phyloP scores from a whole-genome alignment of 2,888 invertebrate species.

The Blera fallax region DNA sequence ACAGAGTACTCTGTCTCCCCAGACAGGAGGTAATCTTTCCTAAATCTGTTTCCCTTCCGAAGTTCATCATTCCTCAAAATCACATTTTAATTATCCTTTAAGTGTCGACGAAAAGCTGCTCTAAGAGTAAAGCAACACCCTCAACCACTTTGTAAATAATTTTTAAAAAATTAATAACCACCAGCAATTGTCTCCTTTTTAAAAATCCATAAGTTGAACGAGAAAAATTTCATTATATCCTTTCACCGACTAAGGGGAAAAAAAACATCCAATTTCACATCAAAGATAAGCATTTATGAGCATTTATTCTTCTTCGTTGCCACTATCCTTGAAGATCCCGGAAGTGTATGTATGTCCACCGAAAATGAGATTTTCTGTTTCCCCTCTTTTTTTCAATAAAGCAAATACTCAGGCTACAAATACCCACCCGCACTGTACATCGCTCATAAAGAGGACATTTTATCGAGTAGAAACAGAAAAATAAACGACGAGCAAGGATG shows the following conservation, averaged over 20 bases:
- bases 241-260: background rate
- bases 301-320: constrained; percentile 22
- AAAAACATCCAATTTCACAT: constrained; percentile 62
- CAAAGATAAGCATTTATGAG: constrained; percentile 69
- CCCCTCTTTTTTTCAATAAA: constrained; percentile 67
- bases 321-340: constrained; percentile 17
- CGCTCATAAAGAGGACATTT: constrained; percentile 48
- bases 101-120: background rate
- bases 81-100: constrained; percentile 54
- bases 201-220: constrained; percentile 42
- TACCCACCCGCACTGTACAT: background rate
- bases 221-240: constrained; percentile 56
- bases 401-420: constrained; percentile 48
- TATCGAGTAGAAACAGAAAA: constrained; percentile 58
- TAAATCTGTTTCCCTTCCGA: background rate
- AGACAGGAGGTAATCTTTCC: background rate
- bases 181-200: constrained; percentile 24
- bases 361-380: constrained; percentile 62
- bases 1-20: no score
- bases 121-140: background rate
- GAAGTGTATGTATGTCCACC: constrained; percentile 40
- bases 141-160: constrained; percentile 40
- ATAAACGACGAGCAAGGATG: constrained; percentile 19
- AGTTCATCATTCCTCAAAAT: constrained; percentile 31
- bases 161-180: constrained; percentile 52